Base-by-base conservation (phyloP, 2,113 vertebrate species). In the Otocyon megalotis region DNA sequence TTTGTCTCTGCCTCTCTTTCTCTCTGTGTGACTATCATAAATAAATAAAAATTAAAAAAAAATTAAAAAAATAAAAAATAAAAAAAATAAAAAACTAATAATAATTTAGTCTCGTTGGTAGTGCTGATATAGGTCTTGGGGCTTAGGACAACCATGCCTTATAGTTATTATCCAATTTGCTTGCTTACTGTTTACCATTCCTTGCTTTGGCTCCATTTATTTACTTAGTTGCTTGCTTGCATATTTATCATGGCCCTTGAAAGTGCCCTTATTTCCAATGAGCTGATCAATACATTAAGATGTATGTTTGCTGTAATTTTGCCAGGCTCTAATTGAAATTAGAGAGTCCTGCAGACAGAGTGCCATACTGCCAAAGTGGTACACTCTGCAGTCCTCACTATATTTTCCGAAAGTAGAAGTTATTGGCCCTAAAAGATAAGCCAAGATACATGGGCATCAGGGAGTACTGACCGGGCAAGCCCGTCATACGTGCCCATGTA, bases 401-500 rank as follows among this genome's bases (percentile, higher is more conserved):
- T n/a, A 32, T n/a, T 86, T 81, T 60, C 48, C 53, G 56, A 86
- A 37, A 80, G 16, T 5, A 65, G 16, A 35, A 62, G 32, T 80
- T 53, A 15, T 1, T 5, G n/a, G 20, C 3, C 71, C 71, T 62
- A 28, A 71, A 17, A 65, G 32, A 74, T 12, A 30, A 80, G 32
- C 4, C 35, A 22, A n/a, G 63, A 35, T 17, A 10, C 0, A 16
- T 53, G 54, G 28, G 28, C 13, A 35, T 67, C n/a, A 50, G 26
- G 2, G 4, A 43, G 37, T 13, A 32, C 10, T 5, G 4, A 67
- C 14, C 9, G 5, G 16, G 16, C 13, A 15, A 22, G 12, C n/a
- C n/a, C 2, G 11, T 16, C 35, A n/a, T 5, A 7, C 2, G 26
- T 13, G 28, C 3, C 43, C 22, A 4, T 0, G 0, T 17, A 20